These are phyloP conservation scores for Heliothis peltigera DNA, from an alignment of 2,888 invertebrate genomes.

Conservation along the genomic window DNA sequence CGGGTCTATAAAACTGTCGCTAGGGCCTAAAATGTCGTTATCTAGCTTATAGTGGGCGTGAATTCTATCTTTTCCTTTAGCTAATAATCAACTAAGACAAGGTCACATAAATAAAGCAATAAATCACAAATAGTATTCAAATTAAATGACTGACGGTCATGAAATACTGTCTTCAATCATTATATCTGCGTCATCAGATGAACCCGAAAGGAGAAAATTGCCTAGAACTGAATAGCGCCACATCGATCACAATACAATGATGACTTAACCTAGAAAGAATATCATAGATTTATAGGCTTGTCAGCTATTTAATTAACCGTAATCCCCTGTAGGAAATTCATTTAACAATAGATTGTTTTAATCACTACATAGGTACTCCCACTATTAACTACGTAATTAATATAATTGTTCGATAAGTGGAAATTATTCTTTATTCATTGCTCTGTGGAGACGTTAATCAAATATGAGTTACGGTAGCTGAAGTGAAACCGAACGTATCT, in stretches of 20 bases:
- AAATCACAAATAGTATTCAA: constrained; percentile 47
- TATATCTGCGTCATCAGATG: constrained; percentile 25
- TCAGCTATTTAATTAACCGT: constrained; percentile 53
- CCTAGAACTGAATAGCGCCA: constrained; percentile 40
- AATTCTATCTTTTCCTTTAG: constrained; percentile 16
- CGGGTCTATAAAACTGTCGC: constrained; percentile 20
- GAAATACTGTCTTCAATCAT: constrained; percentile 20
- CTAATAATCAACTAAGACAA: constrained; percentile 42
- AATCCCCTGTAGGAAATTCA: constrained; percentile 62
- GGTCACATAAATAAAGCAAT: constrained; percentile 34
- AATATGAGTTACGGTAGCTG: constrained; percentile 56
- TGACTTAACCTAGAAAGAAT: constrained; percentile 52
- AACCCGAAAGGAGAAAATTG: constrained; percentile 39
- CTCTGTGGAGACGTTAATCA: constrained; percentile 63
- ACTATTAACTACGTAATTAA: constrained; percentile 62
- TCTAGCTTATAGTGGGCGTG: constrained; percentile 27
- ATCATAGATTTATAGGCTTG: constrained; percentile 56
- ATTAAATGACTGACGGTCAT: constrained; percentile 38
- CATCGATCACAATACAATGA: constrained; percentile 59
- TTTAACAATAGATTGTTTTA: constrained; percentile 68
- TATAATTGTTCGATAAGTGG: constrained; percentile 71
- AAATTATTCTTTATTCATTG: constrained; percentile 70
- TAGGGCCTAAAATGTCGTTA: constrained; percentile 49
- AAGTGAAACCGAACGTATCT: constrained; percentile 34
- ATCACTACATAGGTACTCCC: constrained; percentile 59